These are phyloP conservation scores for Orthosia cruda DNA, from an alignment of 2,888 invertebrate genomes.

Conservation along the genomic window DNA sequence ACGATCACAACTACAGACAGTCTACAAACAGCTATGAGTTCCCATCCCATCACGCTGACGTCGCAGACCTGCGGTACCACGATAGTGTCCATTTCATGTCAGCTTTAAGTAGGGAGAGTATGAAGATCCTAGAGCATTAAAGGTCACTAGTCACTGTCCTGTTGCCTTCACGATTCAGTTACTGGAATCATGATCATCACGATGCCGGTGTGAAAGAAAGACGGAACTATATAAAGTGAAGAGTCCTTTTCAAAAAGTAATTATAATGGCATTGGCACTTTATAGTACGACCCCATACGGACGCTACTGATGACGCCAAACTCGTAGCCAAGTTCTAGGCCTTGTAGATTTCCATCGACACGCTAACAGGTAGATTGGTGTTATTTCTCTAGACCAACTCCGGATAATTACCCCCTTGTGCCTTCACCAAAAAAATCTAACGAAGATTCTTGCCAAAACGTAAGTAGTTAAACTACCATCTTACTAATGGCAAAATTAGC, in stretches of 20 bases:
- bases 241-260: no score
- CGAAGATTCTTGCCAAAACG: slow-evolving; percentile 8
- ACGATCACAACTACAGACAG: not conserved
- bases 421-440: not conserved
- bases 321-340: no score
- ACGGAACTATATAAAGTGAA: no score
- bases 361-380: no score
- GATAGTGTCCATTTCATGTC: slow-evolving; percentile 21
- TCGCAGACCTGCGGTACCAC: slow-evolving; percentile 6
- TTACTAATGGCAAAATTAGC: slow-evolving; percentile 22
- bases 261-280: no score
- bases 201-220: no score
- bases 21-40: slow-evolving; percentile 6
- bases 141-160: not conserved
- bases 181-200: no score
- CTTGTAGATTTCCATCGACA: no score
- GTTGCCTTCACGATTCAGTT: no score
- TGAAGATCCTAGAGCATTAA: slow-evolving; percentile 1
- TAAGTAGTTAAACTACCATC: slow-evolving; percentile 8
- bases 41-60: slow-evolving; percentile 29
- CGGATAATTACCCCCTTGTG: no score
- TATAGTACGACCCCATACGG: no score
- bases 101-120: slow-evolving; percentile 10
- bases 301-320: no score
- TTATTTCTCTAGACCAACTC: not conserved